Conservation (phyloP, 2,797 vertebrate species). For the Onychomys torridus region DNA sequence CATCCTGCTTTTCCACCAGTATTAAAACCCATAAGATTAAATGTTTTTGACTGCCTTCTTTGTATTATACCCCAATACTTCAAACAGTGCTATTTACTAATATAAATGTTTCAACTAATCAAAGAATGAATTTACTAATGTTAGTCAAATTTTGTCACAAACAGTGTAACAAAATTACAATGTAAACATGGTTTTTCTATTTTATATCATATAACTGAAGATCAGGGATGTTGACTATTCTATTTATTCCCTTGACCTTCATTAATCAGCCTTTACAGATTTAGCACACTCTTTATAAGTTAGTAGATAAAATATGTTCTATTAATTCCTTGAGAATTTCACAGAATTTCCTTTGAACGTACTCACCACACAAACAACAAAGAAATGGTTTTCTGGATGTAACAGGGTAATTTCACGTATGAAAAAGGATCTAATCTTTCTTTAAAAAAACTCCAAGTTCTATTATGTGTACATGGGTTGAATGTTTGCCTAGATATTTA, state of each 20-base stretch:
- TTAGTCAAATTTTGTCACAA: background rate
- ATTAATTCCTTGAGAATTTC: too few relatives aligned
- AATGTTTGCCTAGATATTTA: background rate
- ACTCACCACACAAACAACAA: background rate
- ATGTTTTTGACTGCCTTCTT: background rate
- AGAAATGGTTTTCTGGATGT: background rate
- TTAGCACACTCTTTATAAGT: background rate
- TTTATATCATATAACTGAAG: background rate
- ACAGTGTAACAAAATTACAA: background rate
- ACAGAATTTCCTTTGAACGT: background rate
- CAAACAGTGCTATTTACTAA: background rate
- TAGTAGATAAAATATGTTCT: background rate
- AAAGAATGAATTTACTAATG: background rate
- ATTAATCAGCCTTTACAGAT: background rate
- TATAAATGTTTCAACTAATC: background rate
- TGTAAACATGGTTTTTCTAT: background rate
- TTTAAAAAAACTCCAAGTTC: background rate
- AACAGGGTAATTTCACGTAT: background rate
- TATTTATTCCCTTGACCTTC: background rate
- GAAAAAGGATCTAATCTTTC: background rate
- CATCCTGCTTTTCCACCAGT: background rate
- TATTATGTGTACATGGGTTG: background rate
- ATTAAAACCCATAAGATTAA: background rate
- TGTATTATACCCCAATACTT: background rate
- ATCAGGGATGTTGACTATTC: background rate